Evolutionary conservation across 2,888 invertebrate genomes (phyloP), one percentile per base, ranked within the genome.

Genomic region (Teleiodes luculella): DNA sequence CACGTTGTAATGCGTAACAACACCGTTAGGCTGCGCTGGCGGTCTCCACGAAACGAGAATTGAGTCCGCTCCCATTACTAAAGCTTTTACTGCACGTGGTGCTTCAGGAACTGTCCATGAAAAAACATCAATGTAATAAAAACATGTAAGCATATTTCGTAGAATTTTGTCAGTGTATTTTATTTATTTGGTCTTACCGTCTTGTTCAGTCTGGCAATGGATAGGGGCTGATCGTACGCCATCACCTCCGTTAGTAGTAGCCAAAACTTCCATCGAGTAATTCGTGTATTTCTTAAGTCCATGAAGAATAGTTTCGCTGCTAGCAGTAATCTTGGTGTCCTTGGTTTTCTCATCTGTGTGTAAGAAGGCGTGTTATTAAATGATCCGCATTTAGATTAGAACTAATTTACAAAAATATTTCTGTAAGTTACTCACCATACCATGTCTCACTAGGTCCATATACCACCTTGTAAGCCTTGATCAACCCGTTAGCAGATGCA

Each of bases 201-300:
- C 98, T 88, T 98, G 97, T 90, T 97, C 96, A 49, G 98, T 98
- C 87, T 95, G 95, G 79, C 98, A 97, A 81, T 96, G 96, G 66
- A 98, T 96, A 6, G 96, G 95, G 14, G 92, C 91, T 65, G 95
- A 95, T 64, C 96, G 93, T 45, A 97, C 97, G 59, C 98, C 98
- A 80, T 98, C 98, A 10, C 98, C 98, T 61, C 97, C 98, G 54
- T 97, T 95, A 6, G 98, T 98, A 70, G 95, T 98, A 18, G 98
- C 97, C 67, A 98, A 87, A 31, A 98, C 97, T 91, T 98, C 97
- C 94, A 98, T 96, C 55, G 97, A 98, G 85, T 98, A 98, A 87
- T 98, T 98, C 1, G 98, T 98, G 86, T 94, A 98, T 80, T 97
- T 97, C 82, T 96, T 96, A 52, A 98, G 91, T 52, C 97, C 97